Evolutionary conservation across 1,140 invertebrate species (phyloP).

Genomic region (Anastrepha obliqua): DNA sequence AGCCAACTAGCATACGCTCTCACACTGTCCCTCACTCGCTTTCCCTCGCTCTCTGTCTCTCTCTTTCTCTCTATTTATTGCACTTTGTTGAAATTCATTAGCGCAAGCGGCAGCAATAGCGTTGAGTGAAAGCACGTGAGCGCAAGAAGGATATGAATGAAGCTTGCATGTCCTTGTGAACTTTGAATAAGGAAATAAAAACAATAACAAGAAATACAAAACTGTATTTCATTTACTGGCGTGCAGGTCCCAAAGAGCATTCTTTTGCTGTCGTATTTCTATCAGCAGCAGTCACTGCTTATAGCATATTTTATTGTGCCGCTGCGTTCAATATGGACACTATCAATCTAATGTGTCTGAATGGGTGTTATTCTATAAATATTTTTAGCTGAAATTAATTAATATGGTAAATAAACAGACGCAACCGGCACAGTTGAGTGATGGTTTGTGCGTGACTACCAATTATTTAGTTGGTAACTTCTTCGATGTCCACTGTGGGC

Average conservation of each 20-base stretch:
- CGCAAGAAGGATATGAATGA: constrained; percentile 7
- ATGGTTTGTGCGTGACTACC: no score
- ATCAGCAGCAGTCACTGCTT: constrained; percentile 4
- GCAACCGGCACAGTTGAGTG: no score
- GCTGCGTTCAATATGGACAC: not conserved
- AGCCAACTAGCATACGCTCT: not conserved
- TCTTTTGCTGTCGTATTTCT: constrained; percentile 30
- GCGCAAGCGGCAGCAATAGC: not conserved
- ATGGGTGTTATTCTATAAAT: no score
- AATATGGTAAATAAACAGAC: no score
- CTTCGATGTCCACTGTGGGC: no score
- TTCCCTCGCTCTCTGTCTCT: not conserved
- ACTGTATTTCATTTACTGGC: constrained; percentile 2
- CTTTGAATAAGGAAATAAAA: not conserved
- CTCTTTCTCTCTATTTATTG: not conserved
- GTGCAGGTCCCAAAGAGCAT: constrained; percentile 17
- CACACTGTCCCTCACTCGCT: not conserved
- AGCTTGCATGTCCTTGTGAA: constrained; percentile 21
- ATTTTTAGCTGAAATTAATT: no score
- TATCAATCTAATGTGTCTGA: no score
- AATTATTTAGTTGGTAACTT: no score
- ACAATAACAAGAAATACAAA: constrained; percentile 33
- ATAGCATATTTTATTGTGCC: not conserved
- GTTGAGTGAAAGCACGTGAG: not conserved
- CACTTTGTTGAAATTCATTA: not conserved